Conservation (phyloP, 2,113 vertebrate genomes). For the Neogobius melanostomus region DNA sequence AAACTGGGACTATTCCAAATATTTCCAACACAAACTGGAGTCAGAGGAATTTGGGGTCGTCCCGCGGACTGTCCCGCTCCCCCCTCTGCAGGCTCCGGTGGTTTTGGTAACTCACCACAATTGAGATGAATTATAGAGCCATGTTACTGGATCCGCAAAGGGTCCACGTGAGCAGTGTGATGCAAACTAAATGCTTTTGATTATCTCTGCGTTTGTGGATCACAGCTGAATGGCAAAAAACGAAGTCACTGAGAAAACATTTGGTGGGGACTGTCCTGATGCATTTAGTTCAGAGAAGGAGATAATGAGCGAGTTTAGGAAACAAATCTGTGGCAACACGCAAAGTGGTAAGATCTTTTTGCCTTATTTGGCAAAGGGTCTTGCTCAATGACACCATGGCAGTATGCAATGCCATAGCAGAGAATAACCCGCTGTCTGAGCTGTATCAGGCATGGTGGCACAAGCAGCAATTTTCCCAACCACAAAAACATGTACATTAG, state of each 20-base stretch:
- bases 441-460: too few relatives aligned
- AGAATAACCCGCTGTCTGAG: too few relatives aligned
- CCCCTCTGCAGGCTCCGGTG: constrained; percentile 9
- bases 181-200: neutral
- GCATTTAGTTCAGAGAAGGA: neutral
- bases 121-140: constrained; percentile 8
- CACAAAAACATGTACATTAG: too few relatives aligned
- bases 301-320: too few relatives aligned
- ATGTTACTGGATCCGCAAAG: neutral
- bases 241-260: neutral
- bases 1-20: constrained; percentile 4
- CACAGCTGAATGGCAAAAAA: neutral
- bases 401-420: too few relatives aligned
- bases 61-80: constrained; percentile 31
- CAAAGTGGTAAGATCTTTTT: too few relatives aligned
- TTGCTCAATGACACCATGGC: too few relatives aligned
- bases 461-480: too few relatives aligned
- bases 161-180: neutral
- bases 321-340: too few relatives aligned
- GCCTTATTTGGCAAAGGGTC: too few relatives aligned
- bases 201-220: constrained; percentile 15
- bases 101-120: constrained; percentile 4
- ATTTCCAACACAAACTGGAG: constrained; percentile 23
- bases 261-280: neutral
- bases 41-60: constrained; percentile 34